Evolutionary conservation across 1,140 invertebrate species (phyloP).

Genomic region (Bombus superbus): DNA sequence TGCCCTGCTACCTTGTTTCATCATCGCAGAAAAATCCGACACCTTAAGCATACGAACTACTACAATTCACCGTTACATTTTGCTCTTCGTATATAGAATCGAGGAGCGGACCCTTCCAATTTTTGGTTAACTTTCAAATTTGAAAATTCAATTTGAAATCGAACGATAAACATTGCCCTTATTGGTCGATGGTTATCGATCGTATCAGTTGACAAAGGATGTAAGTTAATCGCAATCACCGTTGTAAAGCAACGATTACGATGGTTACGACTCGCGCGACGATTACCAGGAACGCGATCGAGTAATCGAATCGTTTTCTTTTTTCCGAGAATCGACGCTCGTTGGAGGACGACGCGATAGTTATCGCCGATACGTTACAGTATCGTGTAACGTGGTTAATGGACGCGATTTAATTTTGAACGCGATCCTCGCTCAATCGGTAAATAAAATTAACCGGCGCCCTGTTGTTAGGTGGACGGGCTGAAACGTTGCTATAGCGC

Average conservation of each 20-base stretch:
- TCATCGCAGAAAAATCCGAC: neutral
- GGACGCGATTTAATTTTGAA: slow-evolving; percentile 22
- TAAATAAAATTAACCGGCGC: slow-evolving; percentile 57
- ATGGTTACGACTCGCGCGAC: neutral
- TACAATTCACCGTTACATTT: neutral
- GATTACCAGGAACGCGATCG: neutral
- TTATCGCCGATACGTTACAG: neutral
- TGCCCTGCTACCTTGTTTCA: slow-evolving; percentile 73
- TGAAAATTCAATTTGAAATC: too few relatives aligned
- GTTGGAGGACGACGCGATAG: neutral
- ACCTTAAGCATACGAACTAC: neutral
- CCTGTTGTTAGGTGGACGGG: slow-evolving; percentile 25
- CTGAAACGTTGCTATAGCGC: slow-evolving; percentile 13
- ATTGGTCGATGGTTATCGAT: too few relatives aligned
- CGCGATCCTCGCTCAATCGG: slow-evolving; percentile 38
- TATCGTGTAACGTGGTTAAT: neutral
- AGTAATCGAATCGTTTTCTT: neutral
- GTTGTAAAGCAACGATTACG: neutral
- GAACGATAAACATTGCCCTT: too few relatives aligned
- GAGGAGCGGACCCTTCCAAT: neutral
- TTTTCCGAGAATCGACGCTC: neutral
- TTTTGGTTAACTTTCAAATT: too few relatives aligned
- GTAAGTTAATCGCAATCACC: neutral
- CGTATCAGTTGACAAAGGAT: neutral
- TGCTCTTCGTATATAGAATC: neutral